Conservation (phyloP, 1,140 invertebrate genomes). For the Zophobas atratus region DNA sequence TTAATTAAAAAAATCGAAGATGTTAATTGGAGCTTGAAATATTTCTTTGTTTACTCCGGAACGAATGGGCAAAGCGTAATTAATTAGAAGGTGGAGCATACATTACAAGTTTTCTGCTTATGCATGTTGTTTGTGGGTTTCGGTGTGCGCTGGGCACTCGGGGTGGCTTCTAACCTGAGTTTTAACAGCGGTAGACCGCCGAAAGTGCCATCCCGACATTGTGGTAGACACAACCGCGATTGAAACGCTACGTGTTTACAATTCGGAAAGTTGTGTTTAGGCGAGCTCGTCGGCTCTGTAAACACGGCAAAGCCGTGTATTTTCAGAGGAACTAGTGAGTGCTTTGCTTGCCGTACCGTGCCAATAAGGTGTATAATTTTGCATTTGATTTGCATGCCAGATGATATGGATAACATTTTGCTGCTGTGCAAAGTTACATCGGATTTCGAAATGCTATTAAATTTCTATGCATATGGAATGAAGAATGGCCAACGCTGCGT, state of each 20-base stretch:
- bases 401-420: constrained; percentile 67
- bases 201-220: constrained; percentile 46
- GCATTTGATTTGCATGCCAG: constrained; percentile 66
- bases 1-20: constrained; percentile 1
- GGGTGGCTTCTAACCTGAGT: constrained; percentile 10
- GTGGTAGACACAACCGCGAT: constrained; percentile 53
- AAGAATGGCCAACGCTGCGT: constrained; percentile 56
- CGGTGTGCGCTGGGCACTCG: background rate
- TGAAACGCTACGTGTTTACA: constrained; percentile 54
- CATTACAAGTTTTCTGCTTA: constrained; percentile 17
- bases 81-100: constrained; percentile 31
- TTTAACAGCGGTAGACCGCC: constrained; percentile 39
- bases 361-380: constrained; percentile 67
- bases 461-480: constrained; percentile 66
- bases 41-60: constrained; percentile 23
- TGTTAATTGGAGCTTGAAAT: constrained; percentile 6
- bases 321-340: constrained; percentile 53
- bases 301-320: constrained; percentile 55
- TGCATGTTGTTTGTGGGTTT: constrained; percentile 1
- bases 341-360: constrained; percentile 52
- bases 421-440: constrained; percentile 63
- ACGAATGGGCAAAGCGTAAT: constrained; percentile 7
- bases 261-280: constrained; percentile 54
- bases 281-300: constrained; percentile 50
- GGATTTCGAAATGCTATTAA: constrained; percentile 65